Base-by-base conservation (phyloP, 1,140 invertebrate species). In the Heterodera schachtii region DNA sequence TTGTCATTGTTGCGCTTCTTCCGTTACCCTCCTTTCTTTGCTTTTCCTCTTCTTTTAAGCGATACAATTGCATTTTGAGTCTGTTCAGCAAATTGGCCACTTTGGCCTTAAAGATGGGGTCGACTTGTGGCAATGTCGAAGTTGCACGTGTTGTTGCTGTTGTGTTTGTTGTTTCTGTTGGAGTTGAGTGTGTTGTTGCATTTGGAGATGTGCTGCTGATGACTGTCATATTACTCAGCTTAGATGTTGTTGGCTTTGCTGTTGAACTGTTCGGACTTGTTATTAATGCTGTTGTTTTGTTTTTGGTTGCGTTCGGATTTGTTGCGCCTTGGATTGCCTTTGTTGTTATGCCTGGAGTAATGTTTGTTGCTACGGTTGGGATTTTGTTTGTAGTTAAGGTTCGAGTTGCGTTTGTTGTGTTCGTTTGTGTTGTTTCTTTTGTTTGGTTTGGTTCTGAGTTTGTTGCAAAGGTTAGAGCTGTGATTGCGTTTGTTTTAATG, bases 61-160 rank as follows among this genome's bases (percentile, higher is more conserved):
- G 31, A 16, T 69, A 46, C 47, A 78, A 69, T 78, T 78, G 77
- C 31, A 64, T 64, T 47, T 78, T 78, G 47, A 78, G 77, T 13
- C 64, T 78, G 70, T 78, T 78, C 44, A 78, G 60, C 64, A 78
- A 64, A 78, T 78, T 78, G 4, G 77, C 77, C 44, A 66, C 77
- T 70, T 78, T 78, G 2, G 77, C 77, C 16, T 46, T 64, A 49
- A 78, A 78, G 3, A 41, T 41, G 5, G 77, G 60, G 43, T 66
- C 64, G 31, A 66, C 31, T 11, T 41, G 73, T 31, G 49, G 82
- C 41, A 52, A 52, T 52, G 78, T 41, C 81, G 41, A 19, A 73
- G 69, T 69, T 69, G 67, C 11, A 11, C 41, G 13, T 6, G n/a
- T 71, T 41, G 69, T n/a, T 16, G 41, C 8, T 79, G 49, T 43